These are phyloP conservation scores for Epizoanthus stellaris DNA, from an alignment of 92 coral and sea anemone species.

Conservation along the genomic window DNA sequence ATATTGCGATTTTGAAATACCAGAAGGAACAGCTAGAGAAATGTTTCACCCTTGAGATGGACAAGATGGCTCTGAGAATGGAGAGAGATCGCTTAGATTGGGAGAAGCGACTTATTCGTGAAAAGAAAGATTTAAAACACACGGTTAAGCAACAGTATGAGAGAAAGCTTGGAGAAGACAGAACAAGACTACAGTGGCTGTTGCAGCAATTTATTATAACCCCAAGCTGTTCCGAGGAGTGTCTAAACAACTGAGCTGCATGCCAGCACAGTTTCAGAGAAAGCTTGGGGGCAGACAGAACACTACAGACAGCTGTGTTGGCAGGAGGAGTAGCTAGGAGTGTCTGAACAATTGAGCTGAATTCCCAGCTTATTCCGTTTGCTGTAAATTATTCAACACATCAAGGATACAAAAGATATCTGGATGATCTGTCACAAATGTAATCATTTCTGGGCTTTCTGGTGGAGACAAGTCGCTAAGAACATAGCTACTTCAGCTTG, in stretches of 20 bases:
- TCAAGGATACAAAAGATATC: too few species aligned
- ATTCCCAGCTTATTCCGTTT: too few species aligned
- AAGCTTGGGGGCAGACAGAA: not conserved
- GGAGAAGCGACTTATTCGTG: conserved; percentile 88
- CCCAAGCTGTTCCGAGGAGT: conserved; percentile 48
- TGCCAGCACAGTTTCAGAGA: not conserved
- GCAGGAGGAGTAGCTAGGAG: too few species aligned
- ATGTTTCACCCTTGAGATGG: conserved; percentile 84
- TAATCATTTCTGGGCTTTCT: too few species aligned
- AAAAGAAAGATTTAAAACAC: conserved; percentile 86
- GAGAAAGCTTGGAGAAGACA: conserved; percentile 81
- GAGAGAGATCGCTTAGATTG: conserved; percentile 90
- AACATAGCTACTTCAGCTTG: too few species aligned
- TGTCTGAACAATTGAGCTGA: too few species aligned
- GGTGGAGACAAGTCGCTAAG: too few species aligned
- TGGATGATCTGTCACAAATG: too few species aligned
- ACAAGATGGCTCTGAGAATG: conserved; percentile 83
- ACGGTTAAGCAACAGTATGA: conserved; percentile 84
- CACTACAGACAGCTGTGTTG: not conserved
- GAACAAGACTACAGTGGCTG: conserved; percentile 89
- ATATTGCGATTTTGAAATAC: conserved; percentile 88
- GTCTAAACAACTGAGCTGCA: conserved; percentile 18
- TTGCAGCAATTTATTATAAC: conserved; percentile 71
- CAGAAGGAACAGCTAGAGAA: conserved; percentile 96
- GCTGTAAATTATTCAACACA: too few species aligned